A percentile compares a stretch with the other conserved stretches of the same genome.
Conservation (phyloP, 2,888 invertebrate genomes). For the Adela reaumurella region DNA sequence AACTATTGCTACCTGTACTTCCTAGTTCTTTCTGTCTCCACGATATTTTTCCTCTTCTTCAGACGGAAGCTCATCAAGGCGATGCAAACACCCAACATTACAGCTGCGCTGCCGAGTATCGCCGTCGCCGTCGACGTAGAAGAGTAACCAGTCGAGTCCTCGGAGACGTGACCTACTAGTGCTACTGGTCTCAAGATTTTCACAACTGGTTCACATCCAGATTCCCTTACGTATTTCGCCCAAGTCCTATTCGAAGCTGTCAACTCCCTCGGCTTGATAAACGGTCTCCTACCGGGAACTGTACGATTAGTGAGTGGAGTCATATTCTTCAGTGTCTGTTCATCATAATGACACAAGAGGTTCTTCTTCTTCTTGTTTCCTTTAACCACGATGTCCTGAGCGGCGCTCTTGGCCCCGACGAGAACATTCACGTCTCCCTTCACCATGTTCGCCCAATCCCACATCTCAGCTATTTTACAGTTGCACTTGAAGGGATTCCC, state of each 20-base stretch:
- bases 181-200: conserved; percentile 45
- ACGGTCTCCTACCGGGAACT: conserved; percentile 52
- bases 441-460: conserved; percentile 68
- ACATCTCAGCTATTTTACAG: conserved; percentile 66
- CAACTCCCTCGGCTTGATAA: conserved; percentile 55
- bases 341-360: conserved; percentile 62
- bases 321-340: conserved; percentile 49
- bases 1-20: conserved; percentile 29
- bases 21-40: conserved; percentile 28
- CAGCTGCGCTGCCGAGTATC: conserved; percentile 31
- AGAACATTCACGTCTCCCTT: conserved; percentile 63
- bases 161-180: conserved; percentile 20
- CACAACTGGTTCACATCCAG: conserved; percentile 57
- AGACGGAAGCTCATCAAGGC: conserved; percentile 35
- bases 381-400: conserved; percentile 60
- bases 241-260: conserved; percentile 63
- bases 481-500: conserved; percentile 69
- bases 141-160: conserved; percentile 10
- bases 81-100: conserved; percentile 26
- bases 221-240: conserved; percentile 69
- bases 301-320: conserved; percentile 48
- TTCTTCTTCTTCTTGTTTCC: conserved; percentile 63
- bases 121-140: conserved; percentile 25
- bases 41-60: conserved; percentile 20
- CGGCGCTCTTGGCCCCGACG: conserved; percentile 61